phyloP scores from a whole-genome alignment of 1,140 invertebrate species.

The Uloborus diversus region DNA sequence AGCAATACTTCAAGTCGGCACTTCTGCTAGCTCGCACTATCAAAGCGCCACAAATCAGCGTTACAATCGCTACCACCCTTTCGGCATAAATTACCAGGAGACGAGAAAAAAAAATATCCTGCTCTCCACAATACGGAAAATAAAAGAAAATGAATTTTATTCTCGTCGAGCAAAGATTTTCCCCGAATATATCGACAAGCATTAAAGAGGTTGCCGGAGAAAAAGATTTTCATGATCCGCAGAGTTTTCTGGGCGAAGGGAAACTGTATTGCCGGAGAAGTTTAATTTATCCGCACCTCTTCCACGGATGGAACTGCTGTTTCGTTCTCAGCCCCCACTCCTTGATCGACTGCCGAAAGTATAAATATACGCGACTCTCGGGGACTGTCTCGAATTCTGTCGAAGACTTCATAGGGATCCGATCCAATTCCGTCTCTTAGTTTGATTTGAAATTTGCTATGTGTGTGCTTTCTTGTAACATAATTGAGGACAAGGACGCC shows the following conservation, averaged over 20 bases:
- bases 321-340: neutral
- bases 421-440: too few species aligned
- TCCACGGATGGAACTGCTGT: conserved; percentile 5
- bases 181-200: conserved; percentile 51
- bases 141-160: conserved; percentile 56
- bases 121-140: conserved; percentile 28
- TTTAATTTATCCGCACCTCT: conserved; percentile 43
- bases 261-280: neutral
- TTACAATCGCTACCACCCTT: neutral
- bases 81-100: conserved; percentile 17
- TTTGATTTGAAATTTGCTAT: too few species aligned
- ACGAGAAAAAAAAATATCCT: neutral
- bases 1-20: too few species aligned
- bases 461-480: too few species aligned
- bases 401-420: too few species aligned
- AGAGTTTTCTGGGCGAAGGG: neutral
- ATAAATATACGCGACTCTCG: neutral
- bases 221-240: conserved; percentile 11
- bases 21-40: too few species aligned
- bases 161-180: conserved; percentile 6
- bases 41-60: neutral
- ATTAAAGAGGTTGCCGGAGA: conserved; percentile 41
- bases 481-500: too few species aligned
- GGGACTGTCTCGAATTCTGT: too few species aligned
- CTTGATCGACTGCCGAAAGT: neutral